Conservation (phyloP, 2,113 vertebrate species). For the Prunella himalayana region DNA sequence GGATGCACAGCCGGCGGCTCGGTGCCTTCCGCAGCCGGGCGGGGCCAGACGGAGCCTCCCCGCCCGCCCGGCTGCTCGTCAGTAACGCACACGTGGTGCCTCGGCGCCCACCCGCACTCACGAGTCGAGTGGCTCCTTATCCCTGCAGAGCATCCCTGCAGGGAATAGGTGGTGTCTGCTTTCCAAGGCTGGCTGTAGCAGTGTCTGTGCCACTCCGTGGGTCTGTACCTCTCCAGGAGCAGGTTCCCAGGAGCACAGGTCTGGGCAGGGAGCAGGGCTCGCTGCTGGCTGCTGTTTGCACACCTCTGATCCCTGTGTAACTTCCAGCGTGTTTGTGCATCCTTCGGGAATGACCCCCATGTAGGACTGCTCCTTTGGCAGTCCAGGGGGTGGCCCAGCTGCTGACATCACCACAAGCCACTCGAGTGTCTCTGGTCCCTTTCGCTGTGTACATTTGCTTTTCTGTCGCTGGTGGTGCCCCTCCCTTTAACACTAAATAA, state of each 20-base stretch:
- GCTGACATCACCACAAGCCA: background rate
- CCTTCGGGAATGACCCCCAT: background rate
- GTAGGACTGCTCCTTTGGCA: background rate
- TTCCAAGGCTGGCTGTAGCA: background rate
- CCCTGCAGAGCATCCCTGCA: background rate
- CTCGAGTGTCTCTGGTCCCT: background rate
- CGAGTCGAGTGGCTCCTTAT: background rate
- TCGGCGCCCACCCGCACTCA: rapidly evolving
- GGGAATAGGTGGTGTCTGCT: background rate
- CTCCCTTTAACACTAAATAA: slow-evolving; percentile 22
- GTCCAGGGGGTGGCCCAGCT: background rate
- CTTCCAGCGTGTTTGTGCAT: background rate
- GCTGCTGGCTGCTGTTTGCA: rapidly evolving
- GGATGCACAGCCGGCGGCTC: background rate
- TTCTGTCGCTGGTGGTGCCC: background rate
- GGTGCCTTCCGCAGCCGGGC: background rate
- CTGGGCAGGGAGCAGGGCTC: background rate
- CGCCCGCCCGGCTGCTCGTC: rapidly evolving
- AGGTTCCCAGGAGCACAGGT: rapidly evolving
- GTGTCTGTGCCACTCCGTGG: rapidly evolving
- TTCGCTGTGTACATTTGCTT: background rate
- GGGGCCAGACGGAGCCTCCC: background rate
- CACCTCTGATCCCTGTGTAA: rapidly evolving
- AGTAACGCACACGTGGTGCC: background rate
- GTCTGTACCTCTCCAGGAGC: background rate